A percentile compares a stretch with the other conserved stretches of the same genome.
Evolutionary conservation across 2,888 invertebrate genomes (phyloP).

Genomic region (Caenorhabditis angaria): DNA sequence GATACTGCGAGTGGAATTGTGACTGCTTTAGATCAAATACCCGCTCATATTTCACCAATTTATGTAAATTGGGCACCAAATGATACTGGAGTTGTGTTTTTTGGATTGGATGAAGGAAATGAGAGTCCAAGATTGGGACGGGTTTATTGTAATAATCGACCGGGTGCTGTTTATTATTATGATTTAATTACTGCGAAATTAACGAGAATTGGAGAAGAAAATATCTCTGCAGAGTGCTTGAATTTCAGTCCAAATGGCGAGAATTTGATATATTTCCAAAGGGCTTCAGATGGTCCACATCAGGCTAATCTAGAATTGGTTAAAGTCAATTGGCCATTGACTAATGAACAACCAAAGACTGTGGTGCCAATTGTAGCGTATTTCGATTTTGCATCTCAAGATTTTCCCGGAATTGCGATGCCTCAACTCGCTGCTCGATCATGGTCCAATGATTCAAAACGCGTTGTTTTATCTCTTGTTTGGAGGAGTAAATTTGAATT

Average conservation of each 20-base stretch:
- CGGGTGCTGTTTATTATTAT: slow-evolving; percentile 63
- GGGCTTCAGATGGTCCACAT: slow-evolving; percentile 66
- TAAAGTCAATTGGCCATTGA: slow-evolving; percentile 50
- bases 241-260: slow-evolving; percentile 62
- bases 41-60: slow-evolving; percentile 57
- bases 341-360: slow-evolving; percentile 22
- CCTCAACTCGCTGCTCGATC: slow-evolving; percentile 31
- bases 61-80: slow-evolving; percentile 66
- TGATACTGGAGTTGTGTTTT: slow-evolving; percentile 69
- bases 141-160: slow-evolving; percentile 64
- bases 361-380: slow-evolving; percentile 53
- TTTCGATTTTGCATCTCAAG: slow-evolving; percentile 14
- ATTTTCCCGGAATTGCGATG: slow-evolving; percentile 42
- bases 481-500: slow-evolving; percentile 64
- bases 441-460: slow-evolving; percentile 58
- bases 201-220: slow-evolving; percentile 41
- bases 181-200: slow-evolving; percentile 52
- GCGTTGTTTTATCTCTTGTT: slow-evolving; percentile 52
- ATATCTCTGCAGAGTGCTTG: slow-evolving; percentile 43
- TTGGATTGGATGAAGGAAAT: slow-evolving; percentile 58
- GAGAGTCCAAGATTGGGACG: slow-evolving; percentile 62
- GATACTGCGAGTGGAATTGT: slow-evolving; percentile 59
- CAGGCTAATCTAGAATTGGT: slow-evolving; percentile 55
- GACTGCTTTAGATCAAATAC: slow-evolving; percentile 55
- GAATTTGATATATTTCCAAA: slow-evolving; percentile 46